phyloP scores from a whole-genome alignment of 2,113 vertebrate species.

The Semicossyphus pulcher region DNA sequence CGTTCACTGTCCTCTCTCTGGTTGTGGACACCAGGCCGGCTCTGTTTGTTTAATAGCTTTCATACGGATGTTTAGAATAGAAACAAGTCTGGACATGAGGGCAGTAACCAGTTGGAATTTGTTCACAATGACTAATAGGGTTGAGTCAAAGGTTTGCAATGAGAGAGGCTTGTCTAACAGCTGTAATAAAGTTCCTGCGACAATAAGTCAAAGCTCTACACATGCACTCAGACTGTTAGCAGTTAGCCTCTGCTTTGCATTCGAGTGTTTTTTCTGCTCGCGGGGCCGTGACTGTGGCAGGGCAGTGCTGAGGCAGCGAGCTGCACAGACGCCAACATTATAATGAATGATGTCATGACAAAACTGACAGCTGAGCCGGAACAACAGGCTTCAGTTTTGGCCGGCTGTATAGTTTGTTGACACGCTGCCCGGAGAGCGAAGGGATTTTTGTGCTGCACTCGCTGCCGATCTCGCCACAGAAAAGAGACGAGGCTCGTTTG shows the following conservation, averaged over 20 bases:
- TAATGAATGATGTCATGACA: constrained; percentile 68
- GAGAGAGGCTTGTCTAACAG: background rate
- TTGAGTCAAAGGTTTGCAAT: constrained; percentile 12
- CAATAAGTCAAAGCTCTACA: constrained; percentile 6
- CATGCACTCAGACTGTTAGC: constrained; percentile 16
- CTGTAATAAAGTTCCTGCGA: background rate
- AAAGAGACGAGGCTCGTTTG: constrained; percentile 32
- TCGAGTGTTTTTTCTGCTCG: background rate
- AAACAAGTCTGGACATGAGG: constrained; percentile 44
- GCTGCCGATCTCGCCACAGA: constrained; percentile 41
- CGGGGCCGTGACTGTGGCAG: constrained; percentile 26
- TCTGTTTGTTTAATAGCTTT: constrained; percentile 23
- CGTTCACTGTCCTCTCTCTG: background rate
- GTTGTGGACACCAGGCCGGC: background rate
- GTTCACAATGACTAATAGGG: constrained; percentile 26
- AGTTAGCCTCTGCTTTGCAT: constrained; percentile 27
- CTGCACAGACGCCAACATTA: constrained; percentile 44
- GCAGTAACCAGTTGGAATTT: constrained; percentile 37
- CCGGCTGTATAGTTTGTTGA: constrained; percentile 57
- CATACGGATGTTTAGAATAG: background rate
- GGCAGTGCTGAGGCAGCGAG: constrained; percentile 26
- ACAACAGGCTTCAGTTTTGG: constrained; percentile 66
- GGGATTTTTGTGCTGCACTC: constrained; percentile 48
- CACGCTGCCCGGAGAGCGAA: constrained; percentile 49
- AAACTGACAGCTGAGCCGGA: constrained; percentile 62